Base-by-base conservation (phyloP, 1,140 invertebrate genomes). In the Cotesia chilonis region DNA sequence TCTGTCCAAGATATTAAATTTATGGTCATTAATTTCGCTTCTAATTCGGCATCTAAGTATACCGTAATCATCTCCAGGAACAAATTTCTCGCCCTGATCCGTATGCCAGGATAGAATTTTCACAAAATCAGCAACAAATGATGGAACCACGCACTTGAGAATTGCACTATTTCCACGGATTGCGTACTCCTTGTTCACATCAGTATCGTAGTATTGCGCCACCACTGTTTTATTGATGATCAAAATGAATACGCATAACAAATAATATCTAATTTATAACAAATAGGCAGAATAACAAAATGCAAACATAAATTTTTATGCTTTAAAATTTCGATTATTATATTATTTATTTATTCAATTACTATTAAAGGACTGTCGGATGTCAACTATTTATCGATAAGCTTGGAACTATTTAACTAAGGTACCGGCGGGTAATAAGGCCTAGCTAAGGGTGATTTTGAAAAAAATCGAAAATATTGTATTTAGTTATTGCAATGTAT, bases 111-210 rank as follows among this genome's bases (percentile, higher is more conserved):
- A 93, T 35, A 95, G 89, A 74, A 98, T 94, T 77, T 90, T 91
- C 35, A 98, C 94, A 86, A 97, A 97, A 87, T 97, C 95, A 57
- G 94, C 93, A 59, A 97, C 94, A 85, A 95, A 98, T 57, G 94
- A 95, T 17, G 96, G 96, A 77, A 97, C 94, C 79, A 93, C 92
- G 87, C 96, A 98, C 86, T 95, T 96, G 79, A 98, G 88, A 71
- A 97, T 92, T 65, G 94, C 96, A 59, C 95, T 93, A 86, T 97
- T 96, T 70, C 95, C 95, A 74, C 93, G 89, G 77, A 97, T 97
- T 17, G 93, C 95, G 87, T 96, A 96, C 79, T 96, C 95, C 86
- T 96, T 95, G 86, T 95, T 94, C 59, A 95, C 94, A 84, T 95
- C 93, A 57, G 92, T 93, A 84, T 95, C 93, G 86, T 96, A 96